Conservation (phyloP, 2,797 vertebrate species). For the Ptychadena robeensis region DNA sequence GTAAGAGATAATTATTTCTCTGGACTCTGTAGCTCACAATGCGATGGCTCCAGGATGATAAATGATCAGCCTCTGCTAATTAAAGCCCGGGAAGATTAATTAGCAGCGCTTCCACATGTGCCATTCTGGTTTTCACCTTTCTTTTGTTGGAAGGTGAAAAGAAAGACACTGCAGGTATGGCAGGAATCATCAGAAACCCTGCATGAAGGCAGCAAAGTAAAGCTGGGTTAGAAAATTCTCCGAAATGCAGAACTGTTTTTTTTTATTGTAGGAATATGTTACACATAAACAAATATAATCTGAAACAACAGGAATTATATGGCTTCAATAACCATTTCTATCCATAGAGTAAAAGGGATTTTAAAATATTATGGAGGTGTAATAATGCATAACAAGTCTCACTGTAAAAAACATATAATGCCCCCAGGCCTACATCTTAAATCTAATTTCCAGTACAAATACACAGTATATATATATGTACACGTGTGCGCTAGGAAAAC, state of each 20-base stretch:
- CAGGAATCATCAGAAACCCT: not conserved
- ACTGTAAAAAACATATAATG: not conserved
- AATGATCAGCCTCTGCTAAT: constrained; percentile 53
- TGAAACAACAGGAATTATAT: not conserved
- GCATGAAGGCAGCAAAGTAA: not conserved
- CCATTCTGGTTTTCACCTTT: constrained; percentile 44
- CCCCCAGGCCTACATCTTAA: not conserved
- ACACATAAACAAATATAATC: not conserved
- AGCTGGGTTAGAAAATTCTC: not conserved
- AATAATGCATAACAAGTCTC: not conserved
- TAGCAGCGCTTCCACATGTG: constrained; percentile 37
- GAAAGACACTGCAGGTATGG: constrained; percentile 28
- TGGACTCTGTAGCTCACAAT: constrained; percentile 47
- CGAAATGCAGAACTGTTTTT: not conserved
- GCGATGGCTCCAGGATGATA: constrained; percentile 49
- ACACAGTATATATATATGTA: not conserved
- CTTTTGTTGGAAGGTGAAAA: constrained; percentile 50
- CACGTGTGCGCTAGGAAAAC: no score
- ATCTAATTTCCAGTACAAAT: no score
- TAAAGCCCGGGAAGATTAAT: constrained; percentile 60
- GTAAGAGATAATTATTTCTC: constrained; percentile 56
- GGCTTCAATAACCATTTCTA: not conserved
- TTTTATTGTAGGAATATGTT: not conserved
- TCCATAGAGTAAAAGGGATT: not conserved
- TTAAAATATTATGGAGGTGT: not conserved